Base-by-base conservation (phyloP, 2,113 vertebrate species). In the Catharus minimus region DNA sequence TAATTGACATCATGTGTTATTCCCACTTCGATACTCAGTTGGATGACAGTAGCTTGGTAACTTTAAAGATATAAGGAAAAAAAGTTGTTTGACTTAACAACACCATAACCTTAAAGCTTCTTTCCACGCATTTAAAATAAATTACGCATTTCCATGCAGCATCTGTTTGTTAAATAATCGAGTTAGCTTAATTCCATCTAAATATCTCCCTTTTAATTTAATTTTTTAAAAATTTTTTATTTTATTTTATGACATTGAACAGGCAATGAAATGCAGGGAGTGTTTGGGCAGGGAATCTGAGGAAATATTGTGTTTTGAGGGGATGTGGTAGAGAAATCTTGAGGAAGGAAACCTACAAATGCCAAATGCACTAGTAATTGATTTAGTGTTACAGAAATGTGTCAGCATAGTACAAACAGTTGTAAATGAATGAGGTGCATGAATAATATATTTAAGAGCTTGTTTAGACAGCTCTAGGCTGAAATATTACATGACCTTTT, bases 111-210 rank as follows among this genome's bases (percentile, higher is more conserved):
- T 93, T 95, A 87, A 93, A 95, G 47, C 23, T 93, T 62, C 11
- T 60, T 96, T 90, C 91, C 73, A 84, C 69, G 88, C 17, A 68
- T 79, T 88, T 89, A 50, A 71, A 92, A 96, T 96, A 97, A 97
- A 97, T 96, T 92, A 97, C 90, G 49, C 50, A 94, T 97, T 95
- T 93, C 23, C 20, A 66, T 46, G 86, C 74, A 62, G 62, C 87
- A 94, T 96, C 71, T 95, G 43, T 94, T 97, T 93, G 93, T 91
- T 96, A 93, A 97, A 97, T 97, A 97, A 96, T 96, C 96, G 61
- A 96, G 62, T 93, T 88, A 86, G 65, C 76, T 95, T 96, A 97
- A 97, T 95, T 95, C 81, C 92, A 23, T 93, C 47, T 93, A 96
- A 97, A 81, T 92, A 96, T 83, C 3, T 67, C 11, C 55, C 81